phyloP scores from a whole-genome alignment of 2,113 vertebrate genomes.

The Pterophyllum scalare region DNA sequence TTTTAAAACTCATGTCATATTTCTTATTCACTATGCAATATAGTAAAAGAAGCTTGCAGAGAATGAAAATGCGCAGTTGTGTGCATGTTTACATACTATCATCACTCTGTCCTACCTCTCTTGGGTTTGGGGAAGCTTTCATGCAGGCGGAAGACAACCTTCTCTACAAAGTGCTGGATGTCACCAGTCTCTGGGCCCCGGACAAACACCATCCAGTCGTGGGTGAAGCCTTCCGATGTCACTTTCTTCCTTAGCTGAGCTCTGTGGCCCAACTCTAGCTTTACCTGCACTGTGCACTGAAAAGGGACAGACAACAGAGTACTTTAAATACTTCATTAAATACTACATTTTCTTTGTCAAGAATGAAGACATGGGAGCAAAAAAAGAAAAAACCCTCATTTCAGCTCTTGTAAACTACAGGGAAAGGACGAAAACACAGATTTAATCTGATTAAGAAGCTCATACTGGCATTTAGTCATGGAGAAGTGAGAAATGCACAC shows the following conservation, averaged over 20 bases:
- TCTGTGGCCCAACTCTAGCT: conserved; percentile 96
- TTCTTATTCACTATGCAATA: too few relatives aligned
- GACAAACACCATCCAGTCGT: conserved; percentile 99
- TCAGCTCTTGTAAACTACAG: background rate
- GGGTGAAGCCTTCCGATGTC: conserved; percentile 96
- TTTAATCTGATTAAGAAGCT: accelerated
- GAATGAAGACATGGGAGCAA: accelerated
- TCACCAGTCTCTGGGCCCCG: conserved; percentile 95
- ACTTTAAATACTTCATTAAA: background rate
- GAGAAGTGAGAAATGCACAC: background rate
- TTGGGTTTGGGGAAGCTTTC: conserved; percentile 97
- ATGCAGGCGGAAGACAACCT: conserved; percentile 96
- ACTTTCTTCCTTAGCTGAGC: conserved; percentile 96
- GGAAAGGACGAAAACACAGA: background rate
- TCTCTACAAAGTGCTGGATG: conserved; percentile 99
- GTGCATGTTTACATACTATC: background rate
- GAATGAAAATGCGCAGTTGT: background rate
- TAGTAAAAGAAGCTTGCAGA: background rate
- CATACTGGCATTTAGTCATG: background rate
- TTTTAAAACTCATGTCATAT: too few relatives aligned
- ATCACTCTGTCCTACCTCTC: conserved; percentile 84
- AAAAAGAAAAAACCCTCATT: background rate
- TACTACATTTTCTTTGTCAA: background rate
- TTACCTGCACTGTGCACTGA: conserved; percentile 98
- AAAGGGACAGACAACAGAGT: background rate